Evolutionary conservation across 1,140 invertebrate species (phyloP).

Genomic region (Meloidogyne floridensis): DNA sequence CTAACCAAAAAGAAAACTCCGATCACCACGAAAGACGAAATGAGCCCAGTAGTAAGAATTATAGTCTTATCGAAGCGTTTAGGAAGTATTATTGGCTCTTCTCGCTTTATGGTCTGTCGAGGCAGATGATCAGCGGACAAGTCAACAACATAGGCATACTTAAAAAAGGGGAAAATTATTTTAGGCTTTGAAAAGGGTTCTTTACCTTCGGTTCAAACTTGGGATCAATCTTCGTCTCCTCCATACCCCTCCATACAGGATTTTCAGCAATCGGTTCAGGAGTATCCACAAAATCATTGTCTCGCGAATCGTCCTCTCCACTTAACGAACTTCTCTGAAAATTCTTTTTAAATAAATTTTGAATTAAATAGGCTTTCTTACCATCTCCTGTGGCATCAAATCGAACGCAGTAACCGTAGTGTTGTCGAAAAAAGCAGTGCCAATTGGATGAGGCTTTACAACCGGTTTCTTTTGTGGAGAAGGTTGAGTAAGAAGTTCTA

Average conservation of each 20-base stretch:
- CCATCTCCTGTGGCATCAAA: neutral
- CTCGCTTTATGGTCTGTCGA: neutral
- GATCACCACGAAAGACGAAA: neutral
- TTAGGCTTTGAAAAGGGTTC: neutral
- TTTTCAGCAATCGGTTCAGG: neutral
- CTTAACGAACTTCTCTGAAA: neutral
- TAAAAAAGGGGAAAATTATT: neutral
- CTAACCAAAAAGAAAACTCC: neutral
- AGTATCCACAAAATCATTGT: neutral
- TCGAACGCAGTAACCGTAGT: neutral
- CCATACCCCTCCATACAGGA: neutral
- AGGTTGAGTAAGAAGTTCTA: neutral
- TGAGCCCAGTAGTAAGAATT: neutral
- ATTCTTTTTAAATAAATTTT: neutral
- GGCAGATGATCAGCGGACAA: neutral
- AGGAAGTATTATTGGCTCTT: neutral
- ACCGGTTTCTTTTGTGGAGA: neutral
- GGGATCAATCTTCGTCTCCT: neutral
- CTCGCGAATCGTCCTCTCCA: neutral
- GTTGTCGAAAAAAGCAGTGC: slow-evolving; percentile 5
- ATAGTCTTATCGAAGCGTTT: neutral
- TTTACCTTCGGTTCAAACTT: neutral
- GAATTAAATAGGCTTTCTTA: neutral
- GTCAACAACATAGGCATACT: neutral
- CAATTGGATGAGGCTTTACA: neutral